A percentile compares a stretch with the other conserved stretches of the same genome.
phyloP scores from a whole-genome alignment of 2,797 vertebrate species.

The Xiphorhynchus erythropygius region DNA sequence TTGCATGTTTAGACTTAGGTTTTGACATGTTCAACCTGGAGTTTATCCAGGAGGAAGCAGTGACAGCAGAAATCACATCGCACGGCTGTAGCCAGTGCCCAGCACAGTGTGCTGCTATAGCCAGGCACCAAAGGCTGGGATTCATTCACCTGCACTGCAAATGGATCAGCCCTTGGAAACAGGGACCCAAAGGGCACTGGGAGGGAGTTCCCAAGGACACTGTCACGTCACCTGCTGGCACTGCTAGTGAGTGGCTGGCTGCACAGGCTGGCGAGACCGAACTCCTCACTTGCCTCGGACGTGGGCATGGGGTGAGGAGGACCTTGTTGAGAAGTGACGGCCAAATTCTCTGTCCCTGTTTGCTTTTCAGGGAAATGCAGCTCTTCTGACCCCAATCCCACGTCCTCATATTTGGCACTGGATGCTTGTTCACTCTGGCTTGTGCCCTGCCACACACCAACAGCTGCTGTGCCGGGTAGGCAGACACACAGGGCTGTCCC shows the following conservation, averaged over 20 bases:
- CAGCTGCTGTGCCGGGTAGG: background rate
- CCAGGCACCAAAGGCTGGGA: background rate
- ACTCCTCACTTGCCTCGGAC: background rate
- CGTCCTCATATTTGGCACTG: background rate
- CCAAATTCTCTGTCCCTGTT: background rate
- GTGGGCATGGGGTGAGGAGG: background rate
- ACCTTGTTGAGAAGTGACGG: rapidly evolving
- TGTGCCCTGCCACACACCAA: background rate
- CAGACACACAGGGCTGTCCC: background rate
- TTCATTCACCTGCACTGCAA: background rate
- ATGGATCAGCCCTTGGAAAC: background rate
- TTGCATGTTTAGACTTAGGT: background rate
- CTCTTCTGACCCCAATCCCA: background rate
- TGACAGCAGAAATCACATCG: background rate
- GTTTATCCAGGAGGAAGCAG: background rate
- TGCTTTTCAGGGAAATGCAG: background rate
- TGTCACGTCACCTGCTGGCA: background rate
- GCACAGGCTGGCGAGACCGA: background rate
- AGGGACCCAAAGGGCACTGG: background rate
- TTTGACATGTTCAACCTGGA: background rate
- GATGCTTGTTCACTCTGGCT: background rate
- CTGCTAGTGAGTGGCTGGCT: background rate
- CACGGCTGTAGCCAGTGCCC: background rate
- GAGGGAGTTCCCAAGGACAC: background rate
- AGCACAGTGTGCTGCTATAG: background rate